Conservation (phyloP, 2,888 invertebrate species). For the Papilio demoleus region DNA sequence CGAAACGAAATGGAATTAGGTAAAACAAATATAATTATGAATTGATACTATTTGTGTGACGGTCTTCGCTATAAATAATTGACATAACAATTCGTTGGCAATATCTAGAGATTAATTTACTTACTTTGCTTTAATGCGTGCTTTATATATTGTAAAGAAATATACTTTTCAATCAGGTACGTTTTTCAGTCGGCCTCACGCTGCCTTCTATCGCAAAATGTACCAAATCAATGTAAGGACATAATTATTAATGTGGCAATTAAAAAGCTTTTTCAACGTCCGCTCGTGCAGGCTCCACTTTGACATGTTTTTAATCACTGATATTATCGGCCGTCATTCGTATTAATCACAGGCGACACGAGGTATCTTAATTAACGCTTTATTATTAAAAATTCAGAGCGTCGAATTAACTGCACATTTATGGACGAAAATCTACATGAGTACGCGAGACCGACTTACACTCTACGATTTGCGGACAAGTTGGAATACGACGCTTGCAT, state of each 20-base stretch:
- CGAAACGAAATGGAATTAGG: slow-evolving; percentile 39
- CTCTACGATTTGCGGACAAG: slow-evolving; percentile 42
- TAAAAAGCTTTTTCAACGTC: slow-evolving; percentile 39
- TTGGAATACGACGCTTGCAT: not conserved
- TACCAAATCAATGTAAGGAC: slow-evolving; percentile 24
- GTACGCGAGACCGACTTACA: slow-evolving; percentile 45
- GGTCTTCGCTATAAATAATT: not conserved
- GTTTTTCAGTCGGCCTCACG: not conserved
- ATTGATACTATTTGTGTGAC: not conserved
- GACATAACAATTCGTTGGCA: too few species aligned
- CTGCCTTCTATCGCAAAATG: slow-evolving; percentile 43
- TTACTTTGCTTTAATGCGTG: too few species aligned
- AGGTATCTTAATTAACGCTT: slow-evolving; percentile 79
- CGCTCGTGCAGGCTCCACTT: slow-evolving; percentile 47
- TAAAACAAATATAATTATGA: not conserved
- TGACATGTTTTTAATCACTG: slow-evolving; percentile 73
- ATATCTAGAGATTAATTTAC: not conserved
- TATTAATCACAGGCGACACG: slow-evolving; percentile 71
- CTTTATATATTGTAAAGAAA: too few species aligned
- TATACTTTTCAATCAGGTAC: not conserved
- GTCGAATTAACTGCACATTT: slow-evolving; percentile 72
- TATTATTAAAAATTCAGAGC: slow-evolving; percentile 71
- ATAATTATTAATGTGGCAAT: slow-evolving; percentile 38
- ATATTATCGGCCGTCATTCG: slow-evolving; percentile 68
- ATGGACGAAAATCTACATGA: slow-evolving; percentile 61